Base-by-base conservation (phyloP, 2,797 vertebrate genomes). In the Hydrophis major region DNA sequence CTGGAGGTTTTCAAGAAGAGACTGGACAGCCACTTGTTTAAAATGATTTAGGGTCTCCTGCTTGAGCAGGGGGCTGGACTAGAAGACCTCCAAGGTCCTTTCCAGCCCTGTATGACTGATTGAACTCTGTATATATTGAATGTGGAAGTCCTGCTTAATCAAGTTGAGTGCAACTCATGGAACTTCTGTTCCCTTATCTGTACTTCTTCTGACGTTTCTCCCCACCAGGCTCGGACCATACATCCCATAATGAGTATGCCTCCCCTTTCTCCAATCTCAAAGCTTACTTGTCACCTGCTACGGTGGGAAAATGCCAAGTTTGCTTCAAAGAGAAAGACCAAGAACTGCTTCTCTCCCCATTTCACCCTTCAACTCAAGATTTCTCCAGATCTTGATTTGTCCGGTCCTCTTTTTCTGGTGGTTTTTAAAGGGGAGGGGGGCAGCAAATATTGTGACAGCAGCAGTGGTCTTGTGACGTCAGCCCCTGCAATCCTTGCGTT, bases 401-500 rank as follows among this genome's bases (percentile, higher is more conserved):
- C n/a, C 16, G 2, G n/a, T 14, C 16, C 4, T 37, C 32, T 74
- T 20, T 74, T 20, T 22, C 32, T 4, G 0, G 7, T 42, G 69
- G 3, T 78, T 27, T 25, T 61, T 10, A 32, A 69, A n/a, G 2
- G 1, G n/a, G 6, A 16, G 8, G 50, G 50, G 8, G 50, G 42
- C 42, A 53, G 50, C 50, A 53, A 53, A 53, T 53, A 53, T 53
- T 53, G 16, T 27, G 56, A 56, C 10, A 13, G 28, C 47, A 78
- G 37, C 50, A 1, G 74, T 10, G 74, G 16, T 22, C 3, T 42
- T 22, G 3, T 16, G 88, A 61, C 11, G 60, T 6, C 91, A 42
- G 88, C 93, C 90, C 90, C 90, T 94, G 89, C 93, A 94, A 96
- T 95, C 94, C 94, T 89, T 10, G 83, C 69, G 18, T 83, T 5